A percentile compares a stretch with the other conserved stretches of the same genome.
phyloP scores from a whole-genome alignment of 2,888 invertebrate genomes.

The Camptogramma bilineatum region DNA sequence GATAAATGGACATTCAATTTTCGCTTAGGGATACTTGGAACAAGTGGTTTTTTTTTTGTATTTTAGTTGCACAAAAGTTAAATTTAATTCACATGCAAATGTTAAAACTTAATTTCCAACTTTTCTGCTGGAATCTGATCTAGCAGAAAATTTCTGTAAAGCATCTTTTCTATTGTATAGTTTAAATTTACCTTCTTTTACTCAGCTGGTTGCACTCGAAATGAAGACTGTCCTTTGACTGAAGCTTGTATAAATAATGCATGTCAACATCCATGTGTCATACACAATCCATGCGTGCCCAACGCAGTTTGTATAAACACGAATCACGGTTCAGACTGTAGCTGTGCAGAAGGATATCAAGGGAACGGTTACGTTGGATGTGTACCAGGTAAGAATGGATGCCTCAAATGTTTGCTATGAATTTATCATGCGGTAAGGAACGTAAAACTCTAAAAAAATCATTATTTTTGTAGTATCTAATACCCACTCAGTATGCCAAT shows the following conservation, averaged over 20 bases:
- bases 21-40: too few species aligned
- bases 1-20: too few species aligned
- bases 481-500: conserved; percentile 89
- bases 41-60: not conserved
- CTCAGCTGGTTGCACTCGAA: conserved; percentile 93
- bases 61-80: not conserved
- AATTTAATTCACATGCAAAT: not conserved
- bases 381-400: conserved; percentile 87
- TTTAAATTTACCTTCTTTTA: conserved; percentile 62
- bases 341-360: conserved; percentile 93
- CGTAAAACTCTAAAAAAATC: conserved; percentile 10
- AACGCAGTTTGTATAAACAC: conserved; percentile 95
- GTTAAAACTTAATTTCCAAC: not conserved
- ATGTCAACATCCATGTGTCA: conserved; percentile 94
- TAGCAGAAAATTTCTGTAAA: conserved; percentile 7
- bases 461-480: conserved; percentile 58
- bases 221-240: conserved; percentile 93
- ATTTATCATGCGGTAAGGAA: not conserved
- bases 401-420: not conserved
- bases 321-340: conserved; percentile 94
- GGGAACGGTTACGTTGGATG: conserved; percentile 95
- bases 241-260: conserved; percentile 94
- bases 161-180: conserved; percentile 42
- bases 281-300: conserved; percentile 93
- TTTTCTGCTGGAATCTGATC: not conserved